phyloP scores from a whole-genome alignment of 2,797 vertebrate species.

The Mustela erminea region DNA sequence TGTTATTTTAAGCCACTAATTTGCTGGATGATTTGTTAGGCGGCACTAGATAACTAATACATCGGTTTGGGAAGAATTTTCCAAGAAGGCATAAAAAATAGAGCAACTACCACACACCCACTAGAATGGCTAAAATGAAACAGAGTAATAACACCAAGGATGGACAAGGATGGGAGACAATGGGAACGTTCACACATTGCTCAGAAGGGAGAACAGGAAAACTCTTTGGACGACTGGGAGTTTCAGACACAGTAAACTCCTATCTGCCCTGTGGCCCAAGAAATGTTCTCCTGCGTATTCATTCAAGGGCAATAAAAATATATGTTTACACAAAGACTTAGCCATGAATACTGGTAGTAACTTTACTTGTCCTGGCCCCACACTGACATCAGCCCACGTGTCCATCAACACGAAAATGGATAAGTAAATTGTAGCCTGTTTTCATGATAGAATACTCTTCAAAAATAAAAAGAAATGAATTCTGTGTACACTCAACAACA shows the following conservation, averaged over 20 bases:
- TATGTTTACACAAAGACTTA: neutral
- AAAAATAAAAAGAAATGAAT: neutral
- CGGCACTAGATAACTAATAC: neutral
- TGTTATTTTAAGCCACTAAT: neutral
- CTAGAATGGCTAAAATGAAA: neutral
- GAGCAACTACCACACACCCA: neutral
- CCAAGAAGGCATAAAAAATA: neutral
- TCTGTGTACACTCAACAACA: too few relatives aligned
- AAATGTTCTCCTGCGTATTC: neutral
- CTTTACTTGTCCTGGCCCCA: neutral
- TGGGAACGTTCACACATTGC: accelerated
- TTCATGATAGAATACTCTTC: neutral
- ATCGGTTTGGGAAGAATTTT: neutral
- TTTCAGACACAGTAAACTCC: neutral
- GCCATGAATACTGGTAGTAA: neutral
- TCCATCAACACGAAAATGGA: too few relatives aligned
- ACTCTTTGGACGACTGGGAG: too few relatives aligned
- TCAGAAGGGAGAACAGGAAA: neutral
- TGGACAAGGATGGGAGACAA: neutral
- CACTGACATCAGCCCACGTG: neutral
- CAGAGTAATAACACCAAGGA: neutral
- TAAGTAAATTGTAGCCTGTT: neutral
- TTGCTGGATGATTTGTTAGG: neutral
- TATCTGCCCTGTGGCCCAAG: neutral
- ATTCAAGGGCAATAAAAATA: neutral